A percentile compares a stretch with the other conserved stretches of the same genome.
Conservation (phyloP, 2,797 vertebrate species). For the Iguana delicatissima region DNA sequence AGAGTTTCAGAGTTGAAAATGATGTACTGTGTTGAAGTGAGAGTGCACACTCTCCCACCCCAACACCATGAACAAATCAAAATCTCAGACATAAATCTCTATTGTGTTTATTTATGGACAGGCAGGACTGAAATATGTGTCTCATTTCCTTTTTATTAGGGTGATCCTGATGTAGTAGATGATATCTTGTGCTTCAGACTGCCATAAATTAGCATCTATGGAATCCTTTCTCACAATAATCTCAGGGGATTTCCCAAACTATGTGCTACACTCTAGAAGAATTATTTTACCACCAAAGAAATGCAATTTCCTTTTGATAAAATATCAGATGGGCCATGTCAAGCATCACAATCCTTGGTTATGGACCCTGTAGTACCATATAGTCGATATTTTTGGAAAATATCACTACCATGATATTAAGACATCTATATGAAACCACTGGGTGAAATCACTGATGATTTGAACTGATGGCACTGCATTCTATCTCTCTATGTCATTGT, state of each 20-base stretch:
- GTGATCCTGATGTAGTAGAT: neutral
- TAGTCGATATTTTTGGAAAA: neutral
- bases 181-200: neutral
- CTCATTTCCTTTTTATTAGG: neutral
- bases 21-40: neutral
- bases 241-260: neutral
- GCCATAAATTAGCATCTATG: neutral
- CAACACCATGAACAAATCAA: slow-evolving; percentile 3
- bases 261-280: neutral
- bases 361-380: neutral
- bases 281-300: neutral
- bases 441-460: neutral
- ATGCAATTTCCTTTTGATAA: neutral
- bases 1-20: slow-evolving; percentile 20
- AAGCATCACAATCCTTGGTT: neutral
- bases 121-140: neutral
- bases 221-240: slow-evolving; percentile 4
- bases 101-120: neutral
- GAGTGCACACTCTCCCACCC: neutral
- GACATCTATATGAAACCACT: neutral
- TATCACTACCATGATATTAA: neutral
- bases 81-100: neutral
- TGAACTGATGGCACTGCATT: neutral
- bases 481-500: neutral
- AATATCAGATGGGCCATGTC: neutral